These are phyloP conservation scores for Polypedilum vanderplanki DNA, from an alignment of 1,140 invertebrate species.

Conservation along the genomic window DNA sequence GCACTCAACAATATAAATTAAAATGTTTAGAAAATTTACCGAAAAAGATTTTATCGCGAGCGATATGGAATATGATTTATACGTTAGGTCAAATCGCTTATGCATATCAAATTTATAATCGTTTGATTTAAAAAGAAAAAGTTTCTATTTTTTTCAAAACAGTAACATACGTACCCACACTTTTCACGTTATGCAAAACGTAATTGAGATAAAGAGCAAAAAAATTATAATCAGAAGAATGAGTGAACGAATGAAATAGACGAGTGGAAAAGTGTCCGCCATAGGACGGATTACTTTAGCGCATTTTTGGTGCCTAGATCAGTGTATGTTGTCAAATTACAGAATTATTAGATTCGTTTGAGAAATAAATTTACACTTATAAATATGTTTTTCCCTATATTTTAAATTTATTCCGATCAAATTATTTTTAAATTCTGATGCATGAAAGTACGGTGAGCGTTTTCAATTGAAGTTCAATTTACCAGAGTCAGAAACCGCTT, in stretches of 20 bases:
- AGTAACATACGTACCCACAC: not conserved
- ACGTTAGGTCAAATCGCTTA: not conserved
- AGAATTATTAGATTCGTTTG: too few species aligned
- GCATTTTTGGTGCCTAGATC: too few species aligned
- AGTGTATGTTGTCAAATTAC: too few species aligned
- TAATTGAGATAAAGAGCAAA: not conserved
- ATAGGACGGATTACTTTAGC: too few species aligned
- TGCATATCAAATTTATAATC: conserved; percentile 14
- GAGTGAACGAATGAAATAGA: not conserved
- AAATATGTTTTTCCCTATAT: too few species aligned
- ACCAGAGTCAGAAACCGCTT: too few species aligned
- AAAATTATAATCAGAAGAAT: not conserved
- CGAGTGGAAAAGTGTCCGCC: too few species aligned
- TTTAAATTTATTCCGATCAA: too few species aligned
- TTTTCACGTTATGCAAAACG: not conserved
- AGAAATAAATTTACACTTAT: too few species aligned
- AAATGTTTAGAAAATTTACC: not conserved
- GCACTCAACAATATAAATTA: not conserved
- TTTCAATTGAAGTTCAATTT: too few species aligned
- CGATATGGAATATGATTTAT: conserved; percentile 1
- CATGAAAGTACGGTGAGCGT: too few species aligned
- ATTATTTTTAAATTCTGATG: too few species aligned
- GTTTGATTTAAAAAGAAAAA: not conserved
- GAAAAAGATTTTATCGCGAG: not conserved
- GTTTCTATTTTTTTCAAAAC: not conserved